Percentiles rank a stretch among this genome's conserved stretches.
Conservation (phyloP, 2,888 invertebrate genomes). For the Spilarctia lutea region DNA sequence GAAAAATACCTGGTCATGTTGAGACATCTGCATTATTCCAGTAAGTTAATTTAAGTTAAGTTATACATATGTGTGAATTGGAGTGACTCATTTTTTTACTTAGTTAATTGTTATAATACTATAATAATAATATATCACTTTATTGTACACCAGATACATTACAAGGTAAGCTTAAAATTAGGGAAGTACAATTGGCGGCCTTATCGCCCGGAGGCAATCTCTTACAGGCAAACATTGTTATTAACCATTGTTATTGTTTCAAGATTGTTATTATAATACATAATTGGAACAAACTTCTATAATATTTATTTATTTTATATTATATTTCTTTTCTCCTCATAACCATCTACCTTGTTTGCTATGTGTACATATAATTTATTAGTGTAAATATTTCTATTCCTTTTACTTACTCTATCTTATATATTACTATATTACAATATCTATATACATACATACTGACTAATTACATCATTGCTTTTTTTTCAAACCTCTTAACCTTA, state of each 20-base stretch:
- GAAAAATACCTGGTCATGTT: neutral
- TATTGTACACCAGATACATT: too few species aligned
- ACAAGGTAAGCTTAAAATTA: too few species aligned
- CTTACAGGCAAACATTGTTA: too few species aligned
- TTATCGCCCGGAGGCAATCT: too few species aligned
- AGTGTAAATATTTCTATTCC: too few species aligned
- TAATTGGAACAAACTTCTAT: neutral
- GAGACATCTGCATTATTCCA: neutral
- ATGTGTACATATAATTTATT: neutral
- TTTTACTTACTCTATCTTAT: neutral
- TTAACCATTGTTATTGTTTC: neutral
- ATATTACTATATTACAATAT: neutral
- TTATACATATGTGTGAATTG: too few species aligned
- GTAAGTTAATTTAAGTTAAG: neutral
- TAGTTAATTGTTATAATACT: too few species aligned
- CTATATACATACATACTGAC: neutral
- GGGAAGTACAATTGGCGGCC: too few species aligned
- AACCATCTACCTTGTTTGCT: neutral
- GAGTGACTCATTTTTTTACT: too few species aligned
- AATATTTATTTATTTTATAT: neutral
- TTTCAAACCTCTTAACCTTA: slow-evolving; percentile 81
- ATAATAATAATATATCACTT: too few species aligned
- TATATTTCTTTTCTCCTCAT: too few species aligned
- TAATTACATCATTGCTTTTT: slow-evolving; percentile 25
- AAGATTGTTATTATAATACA: neutral